Evolutionary conservation across 1,140 invertebrate genomes (phyloP), one percentile per base, ranked within the genome.

Genomic region (Drosophila nasuta): DNA sequence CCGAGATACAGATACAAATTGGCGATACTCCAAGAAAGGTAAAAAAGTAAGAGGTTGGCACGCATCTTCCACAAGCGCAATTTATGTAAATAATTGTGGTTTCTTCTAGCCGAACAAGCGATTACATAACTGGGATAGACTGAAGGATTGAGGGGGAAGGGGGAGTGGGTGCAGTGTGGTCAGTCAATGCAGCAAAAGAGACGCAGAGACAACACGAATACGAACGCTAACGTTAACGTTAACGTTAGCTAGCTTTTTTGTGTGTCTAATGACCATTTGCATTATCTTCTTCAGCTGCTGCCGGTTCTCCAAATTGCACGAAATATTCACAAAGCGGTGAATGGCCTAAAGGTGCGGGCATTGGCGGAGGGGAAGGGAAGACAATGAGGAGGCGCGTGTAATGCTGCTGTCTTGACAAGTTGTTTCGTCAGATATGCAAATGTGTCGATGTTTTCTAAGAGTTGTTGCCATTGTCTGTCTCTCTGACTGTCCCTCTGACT

Each of bases 361-460:
- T 13, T 43, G 33, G 7, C 8, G 8, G 13, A 1, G 30, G 8
- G n/a, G 3, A 25, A 0, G 11, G 15, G 20, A 25, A 15, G 49
- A 48, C 0, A 5, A 6, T 11, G 15, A 5, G 6, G 17, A 33
- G 15, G 25, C 13, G 20, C 5, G 54, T 49, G 46, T 60, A 64
- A 78, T 82, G 68, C 67, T 82, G 68, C 67, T 68, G 74, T 81
- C 72, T 81, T 88, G 76, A 87, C 81, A 78, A 74, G 66, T 71
- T 88, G 69, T 88, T 88, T 88, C 85, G 74, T 80, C 85, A 88
- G 80, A 77, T 83, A 88, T 88, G 83, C 67, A 89, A 88, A 88
- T 58, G 62, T 64, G 59, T 33, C 65, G 38, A 67, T 65, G 80
- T 81, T 86, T 76, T 83, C 75, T 74, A 63, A 56, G 66, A 69